A percentile compares a stretch with the other conserved stretches of the same genome.
Evolutionary conservation across 2,888 invertebrate species (phyloP).

Genomic region (Diaprepes abbreviatus): DNA sequence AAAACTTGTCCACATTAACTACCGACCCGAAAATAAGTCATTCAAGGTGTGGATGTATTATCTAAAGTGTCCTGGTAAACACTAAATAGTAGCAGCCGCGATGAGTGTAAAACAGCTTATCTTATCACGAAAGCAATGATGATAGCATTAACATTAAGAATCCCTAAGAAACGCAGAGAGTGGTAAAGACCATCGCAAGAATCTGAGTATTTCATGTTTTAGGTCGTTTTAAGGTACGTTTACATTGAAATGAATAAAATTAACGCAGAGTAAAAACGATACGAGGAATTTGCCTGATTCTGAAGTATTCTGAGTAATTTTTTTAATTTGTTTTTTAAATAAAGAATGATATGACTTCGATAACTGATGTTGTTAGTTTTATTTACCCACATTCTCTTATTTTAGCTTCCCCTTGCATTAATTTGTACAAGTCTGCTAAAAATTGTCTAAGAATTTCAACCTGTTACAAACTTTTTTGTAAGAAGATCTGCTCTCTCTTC

Average conservation of each 20-base stretch:
- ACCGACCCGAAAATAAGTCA: constrained; percentile 30
- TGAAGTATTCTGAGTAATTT: too few species aligned
- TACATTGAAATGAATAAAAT: background rate
- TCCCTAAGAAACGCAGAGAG: constrained; percentile 54
- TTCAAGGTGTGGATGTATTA: constrained; percentile 55
- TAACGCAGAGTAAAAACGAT: background rate
- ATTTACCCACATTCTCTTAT: too few species aligned
- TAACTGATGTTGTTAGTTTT: too few species aligned
- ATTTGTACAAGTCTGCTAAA: too few species aligned
- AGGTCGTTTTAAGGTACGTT: constrained; percentile 20
- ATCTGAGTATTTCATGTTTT: constrained; percentile 36
- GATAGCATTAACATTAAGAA: constrained; percentile 59
- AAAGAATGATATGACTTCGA: too few species aligned
- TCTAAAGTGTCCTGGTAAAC: constrained; percentile 64
- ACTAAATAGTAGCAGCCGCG: constrained; percentile 62
- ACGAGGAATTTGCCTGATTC: too few species aligned
- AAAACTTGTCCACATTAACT: constrained; percentile 10
- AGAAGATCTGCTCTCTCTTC: too few species aligned
- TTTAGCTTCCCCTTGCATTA: too few species aligned
- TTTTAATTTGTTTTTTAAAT: too few species aligned
- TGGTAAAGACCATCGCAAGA: constrained; percentile 38
- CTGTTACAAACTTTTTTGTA: too few species aligned
- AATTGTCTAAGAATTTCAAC: too few species aligned
- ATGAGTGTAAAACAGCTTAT: constrained; percentile 63
- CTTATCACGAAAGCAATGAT: constrained; percentile 64